Percentiles rank a stretch among this genome's conserved stretches.
These are phyloP conservation scores for Rhynchophorus ferrugineus DNA, from an alignment of 1,140 invertebrate species.

Conservation along the genomic window DNA sequence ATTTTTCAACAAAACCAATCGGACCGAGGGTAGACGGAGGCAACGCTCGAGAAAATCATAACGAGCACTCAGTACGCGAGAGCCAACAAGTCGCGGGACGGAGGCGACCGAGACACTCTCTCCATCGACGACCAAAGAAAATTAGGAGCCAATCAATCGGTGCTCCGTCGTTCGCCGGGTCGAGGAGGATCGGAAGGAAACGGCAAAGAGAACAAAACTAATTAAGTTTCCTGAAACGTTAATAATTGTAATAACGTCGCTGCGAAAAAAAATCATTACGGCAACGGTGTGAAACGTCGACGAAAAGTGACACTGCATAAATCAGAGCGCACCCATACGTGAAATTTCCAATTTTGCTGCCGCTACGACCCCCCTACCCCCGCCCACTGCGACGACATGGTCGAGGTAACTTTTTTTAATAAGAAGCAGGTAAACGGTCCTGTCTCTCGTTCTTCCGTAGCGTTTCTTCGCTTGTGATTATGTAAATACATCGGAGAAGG, in stretches of 20 bases:
- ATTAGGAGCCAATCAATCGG: background rate
- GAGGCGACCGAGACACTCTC: too few species aligned
- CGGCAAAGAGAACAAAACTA: background rate
- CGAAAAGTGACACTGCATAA: constrained; percentile 23
- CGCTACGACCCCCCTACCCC: too few species aligned
- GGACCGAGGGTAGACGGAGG: too few species aligned
- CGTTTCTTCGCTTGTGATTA: too few species aligned
- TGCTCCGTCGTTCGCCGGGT: background rate
- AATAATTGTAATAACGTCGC: constrained; percentile 5
- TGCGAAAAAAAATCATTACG: constrained; percentile 8
- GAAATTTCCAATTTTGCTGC: constrained; percentile 25
- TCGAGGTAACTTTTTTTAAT: constrained; percentile 18
- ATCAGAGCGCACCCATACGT: constrained; percentile 19
- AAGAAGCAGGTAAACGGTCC: constrained; percentile 6
- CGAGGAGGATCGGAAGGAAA: background rate
- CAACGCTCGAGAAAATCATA: too few species aligned
- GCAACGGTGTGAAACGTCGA: constrained; percentile 8
- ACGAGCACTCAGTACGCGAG: too few species aligned
- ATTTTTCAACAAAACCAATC: too few species aligned
- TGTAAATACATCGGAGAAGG: too few species aligned
- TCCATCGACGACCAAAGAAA: too few species aligned
- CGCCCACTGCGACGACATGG: too few species aligned
- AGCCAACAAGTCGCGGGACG: too few species aligned
- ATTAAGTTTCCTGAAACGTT: constrained; percentile 4
- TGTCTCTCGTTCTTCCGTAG: constrained; percentile 3